Base-by-base conservation (phyloP, 92 coral and sea anemone genomes). In the Phenganax stokvisi region DNA sequence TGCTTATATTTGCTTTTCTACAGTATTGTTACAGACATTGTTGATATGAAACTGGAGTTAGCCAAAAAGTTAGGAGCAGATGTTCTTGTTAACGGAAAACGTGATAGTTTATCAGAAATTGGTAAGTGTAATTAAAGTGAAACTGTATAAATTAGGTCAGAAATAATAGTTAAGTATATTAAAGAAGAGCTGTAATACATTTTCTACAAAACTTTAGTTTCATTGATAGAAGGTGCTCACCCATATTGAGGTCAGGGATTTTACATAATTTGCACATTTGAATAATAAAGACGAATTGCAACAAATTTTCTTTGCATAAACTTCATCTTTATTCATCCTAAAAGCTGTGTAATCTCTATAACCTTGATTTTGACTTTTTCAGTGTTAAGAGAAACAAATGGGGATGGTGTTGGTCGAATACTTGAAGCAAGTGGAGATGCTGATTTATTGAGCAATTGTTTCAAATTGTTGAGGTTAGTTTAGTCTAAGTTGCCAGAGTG, bases 1-100 rank as follows among this genome's bases (percentile, higher is more conserved):
- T 59, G 54, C 59, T 37, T 71, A 17, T 20, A 13, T 9, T 20
- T 29, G 20, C 81, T 20, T 37, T 17, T 2, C 0, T 9, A 0
- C 65, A 90, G 96, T 7, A 84, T 90, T 84, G 96, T 86, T 20
- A 88, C 90, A 44, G 96, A 90, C 65, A 86, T 90, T 20, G 84
- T 86, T 51, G 87, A 84, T 56, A 68, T 72, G 2, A 78, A 88
- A 74, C 96, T 90, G 12, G 84, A 75, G 54, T 77, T 73, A 69
- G 96, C 96, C 54, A 84, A 84, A 56, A 61, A 68, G 56, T 75
- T 90, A 90, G 96, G 96, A 59, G 96, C 96, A n/a, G 88, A 88
- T 80, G 80, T 80, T 7, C 8, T 86, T 16, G 90, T 90, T 3
- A 84, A 90, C 70, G 88, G 91, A 16, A 79, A 72, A 66, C 82